Percentiles rank a stretch among this genome's conserved stretches.
phyloP scores from a whole-genome alignment of 2,113 vertebrate genomes.

The Xenus cinereus region DNA sequence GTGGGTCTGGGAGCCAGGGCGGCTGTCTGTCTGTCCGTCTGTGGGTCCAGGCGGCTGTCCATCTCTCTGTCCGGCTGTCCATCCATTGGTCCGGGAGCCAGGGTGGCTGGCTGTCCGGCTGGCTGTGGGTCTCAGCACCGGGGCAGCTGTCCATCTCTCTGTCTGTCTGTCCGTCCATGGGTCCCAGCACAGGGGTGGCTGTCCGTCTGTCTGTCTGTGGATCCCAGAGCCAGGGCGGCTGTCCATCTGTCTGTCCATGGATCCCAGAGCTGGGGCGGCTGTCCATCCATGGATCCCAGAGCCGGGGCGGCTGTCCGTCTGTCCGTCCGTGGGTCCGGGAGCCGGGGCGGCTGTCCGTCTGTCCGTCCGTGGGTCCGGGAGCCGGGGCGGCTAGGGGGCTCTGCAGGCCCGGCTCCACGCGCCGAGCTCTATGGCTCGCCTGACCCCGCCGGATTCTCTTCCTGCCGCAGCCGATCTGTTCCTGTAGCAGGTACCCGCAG shows the following conservation, averaged over 20 bases:
- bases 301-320: not conserved
- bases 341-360: not conserved
- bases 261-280: not conserved
- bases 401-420: not conserved
- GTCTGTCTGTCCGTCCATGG: not conserved
- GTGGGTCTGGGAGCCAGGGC: not conserved
- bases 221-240: not conserved
- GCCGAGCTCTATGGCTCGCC: constrained; percentile 36
- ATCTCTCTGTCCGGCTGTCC: too few species aligned
- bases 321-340: not conserved
- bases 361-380: not conserved
- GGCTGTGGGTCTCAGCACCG: not conserved
- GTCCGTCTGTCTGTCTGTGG: not conserved
- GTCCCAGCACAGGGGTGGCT: not conserved
- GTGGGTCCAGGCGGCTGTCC: not conserved
- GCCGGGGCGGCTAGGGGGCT: constrained; percentile 40
- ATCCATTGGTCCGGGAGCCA: not conserved
- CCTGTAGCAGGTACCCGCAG: constrained; percentile 50
- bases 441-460: constrained; percentile 63
- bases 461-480: constrained; percentile 53
- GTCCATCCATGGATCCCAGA: not conserved
- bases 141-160: too few species aligned
- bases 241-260: not conserved
- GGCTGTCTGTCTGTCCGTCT: not conserved
- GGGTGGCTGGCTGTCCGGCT: not conserved